Conservation (phyloP, 1,140 invertebrate species). For the Aphidius gifuensis region DNA sequence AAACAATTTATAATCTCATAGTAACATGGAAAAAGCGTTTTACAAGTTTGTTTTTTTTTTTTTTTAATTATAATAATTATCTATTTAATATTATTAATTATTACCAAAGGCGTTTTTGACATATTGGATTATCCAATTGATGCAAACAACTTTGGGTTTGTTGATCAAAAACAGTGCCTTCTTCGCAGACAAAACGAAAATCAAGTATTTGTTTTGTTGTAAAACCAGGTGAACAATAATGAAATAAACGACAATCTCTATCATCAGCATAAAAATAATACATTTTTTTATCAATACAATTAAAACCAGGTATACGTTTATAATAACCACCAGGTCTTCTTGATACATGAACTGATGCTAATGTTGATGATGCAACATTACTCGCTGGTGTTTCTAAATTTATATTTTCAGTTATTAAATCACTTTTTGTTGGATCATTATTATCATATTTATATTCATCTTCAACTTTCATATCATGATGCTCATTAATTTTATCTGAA, state of each 20-base stretch:
- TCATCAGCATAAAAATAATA: constrained; percentile 60
- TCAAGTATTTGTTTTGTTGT: constrained; percentile 58
- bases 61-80: neutral
- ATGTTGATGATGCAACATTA: neutral
- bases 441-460: too few relatives aligned
- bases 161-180: constrained; percentile 59
- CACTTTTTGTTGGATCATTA: too few relatives aligned
- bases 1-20: neutral
- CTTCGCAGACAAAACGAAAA: constrained; percentile 61
- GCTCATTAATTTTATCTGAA: too few relatives aligned
- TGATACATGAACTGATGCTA: constrained; percentile 8
- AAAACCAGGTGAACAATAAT: constrained; percentile 62
- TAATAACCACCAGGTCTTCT: constrained; percentile 2
- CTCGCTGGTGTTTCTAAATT: neutral
- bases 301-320: constrained; percentile 44
- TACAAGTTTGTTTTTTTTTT: constrained; percentile 3
- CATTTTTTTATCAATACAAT: constrained; percentile 57
- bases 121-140: constrained; percentile 37
- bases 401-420: too few relatives aligned
- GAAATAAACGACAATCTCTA: constrained; percentile 60
- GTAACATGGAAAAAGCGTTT: constrained; percentile 7
- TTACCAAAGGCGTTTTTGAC: constrained; percentile 39
- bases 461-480: too few relatives aligned
- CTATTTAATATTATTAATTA: neutral
- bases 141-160: constrained; percentile 55